These are phyloP conservation scores for Emberiza fucata DNA, from an alignment of 2,113 vertebrate species.

Conservation along the genomic window DNA sequence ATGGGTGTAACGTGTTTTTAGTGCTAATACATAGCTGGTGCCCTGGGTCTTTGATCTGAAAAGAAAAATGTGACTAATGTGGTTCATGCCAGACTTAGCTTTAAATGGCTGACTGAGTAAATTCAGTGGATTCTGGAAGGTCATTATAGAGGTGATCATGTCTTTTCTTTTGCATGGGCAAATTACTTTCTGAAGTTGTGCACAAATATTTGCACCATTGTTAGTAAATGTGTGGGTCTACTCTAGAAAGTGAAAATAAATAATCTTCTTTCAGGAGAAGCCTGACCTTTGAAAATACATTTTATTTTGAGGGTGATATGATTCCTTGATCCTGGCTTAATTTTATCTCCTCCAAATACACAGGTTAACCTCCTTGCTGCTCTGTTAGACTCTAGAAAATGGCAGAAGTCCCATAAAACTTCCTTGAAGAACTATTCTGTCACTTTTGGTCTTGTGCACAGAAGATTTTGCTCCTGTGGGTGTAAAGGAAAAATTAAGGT, in stretches of 20 bases:
- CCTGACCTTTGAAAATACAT: background rate
- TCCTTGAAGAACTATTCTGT: background rate
- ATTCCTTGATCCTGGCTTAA: background rate
- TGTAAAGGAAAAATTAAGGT: background rate
- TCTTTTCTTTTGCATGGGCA: background rate
- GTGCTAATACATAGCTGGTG: background rate
- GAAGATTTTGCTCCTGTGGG: background rate
- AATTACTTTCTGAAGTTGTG: background rate
- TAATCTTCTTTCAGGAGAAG: background rate
- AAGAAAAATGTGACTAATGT: background rate
- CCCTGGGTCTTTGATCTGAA: background rate
- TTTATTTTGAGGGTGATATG: background rate
- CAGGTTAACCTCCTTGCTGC: background rate
- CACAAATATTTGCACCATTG: background rate
- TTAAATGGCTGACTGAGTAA: background rate
- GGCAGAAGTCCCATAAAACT: background rate
- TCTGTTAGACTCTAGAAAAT: background rate
- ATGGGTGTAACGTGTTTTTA: background rate
- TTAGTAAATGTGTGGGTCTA: background rate
- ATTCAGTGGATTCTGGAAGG: background rate
- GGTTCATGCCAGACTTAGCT: background rate
- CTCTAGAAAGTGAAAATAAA: background rate
- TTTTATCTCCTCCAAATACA: background rate
- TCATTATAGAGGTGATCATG: background rate
- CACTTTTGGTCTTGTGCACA: background rate